Evolutionary conservation across 30 jellyfish, hydroid and myxozoan genomes (phyloP).

Genomic region (Hydractinia echinata): DNA sequence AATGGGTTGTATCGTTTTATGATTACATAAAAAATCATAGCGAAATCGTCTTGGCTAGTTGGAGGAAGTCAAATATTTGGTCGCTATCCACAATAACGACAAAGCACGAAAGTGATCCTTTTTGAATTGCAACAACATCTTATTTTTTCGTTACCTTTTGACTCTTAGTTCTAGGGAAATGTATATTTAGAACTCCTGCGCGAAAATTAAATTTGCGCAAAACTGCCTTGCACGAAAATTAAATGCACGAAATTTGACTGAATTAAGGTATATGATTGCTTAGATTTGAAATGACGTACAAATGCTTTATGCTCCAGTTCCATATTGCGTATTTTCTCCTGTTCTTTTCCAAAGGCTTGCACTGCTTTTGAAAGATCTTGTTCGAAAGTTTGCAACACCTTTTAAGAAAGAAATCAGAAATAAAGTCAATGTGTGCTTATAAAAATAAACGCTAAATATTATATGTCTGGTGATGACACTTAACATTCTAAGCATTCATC

Average conservation of each 20-base stretch:
- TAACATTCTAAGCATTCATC: neutral
- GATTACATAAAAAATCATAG: neutral
- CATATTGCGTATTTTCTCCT: neutral
- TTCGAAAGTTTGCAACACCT: neutral
- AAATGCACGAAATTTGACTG: too few species aligned
- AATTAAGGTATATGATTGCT: too few species aligned
- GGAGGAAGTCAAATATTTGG: conserved; percentile 4
- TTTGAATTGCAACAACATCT: too few species aligned
- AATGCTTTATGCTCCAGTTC: neutral
- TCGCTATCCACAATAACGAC: neutral
- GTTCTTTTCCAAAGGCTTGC: neutral
- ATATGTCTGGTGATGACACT: neutral
- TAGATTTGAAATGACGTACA: neutral
- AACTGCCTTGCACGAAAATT: too few species aligned
- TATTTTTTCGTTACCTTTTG: too few species aligned
- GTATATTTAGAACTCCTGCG: too few species aligned
- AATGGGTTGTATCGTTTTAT: conserved; percentile 7
- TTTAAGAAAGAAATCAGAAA: neutral
- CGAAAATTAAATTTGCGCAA: too few species aligned
- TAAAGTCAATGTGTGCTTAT: neutral
- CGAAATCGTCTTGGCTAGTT: conserved; percentile 10
- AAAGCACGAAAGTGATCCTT: too few species aligned
- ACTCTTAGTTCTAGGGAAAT: too few species aligned
- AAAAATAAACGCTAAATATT: neutral
- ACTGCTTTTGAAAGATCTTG: conserved; percentile 12